Percentiles rank a stretch among this genome's conserved stretches.
Conservation (phyloP, 1,140 invertebrate species). For the Melipona quadrifasciata region DNA sequence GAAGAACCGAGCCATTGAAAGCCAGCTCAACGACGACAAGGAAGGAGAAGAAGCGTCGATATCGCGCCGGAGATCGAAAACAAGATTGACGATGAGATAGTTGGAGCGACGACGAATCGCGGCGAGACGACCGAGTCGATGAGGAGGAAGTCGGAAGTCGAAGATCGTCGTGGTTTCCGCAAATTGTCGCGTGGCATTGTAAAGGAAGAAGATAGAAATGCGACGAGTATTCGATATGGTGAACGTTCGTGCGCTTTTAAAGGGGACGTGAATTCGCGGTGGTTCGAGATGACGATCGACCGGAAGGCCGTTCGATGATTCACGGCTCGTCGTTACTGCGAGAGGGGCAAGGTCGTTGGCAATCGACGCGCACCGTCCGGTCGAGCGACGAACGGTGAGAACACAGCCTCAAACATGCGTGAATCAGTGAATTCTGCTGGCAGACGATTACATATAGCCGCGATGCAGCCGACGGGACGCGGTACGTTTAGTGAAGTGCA, state of each 20-base stretch:
- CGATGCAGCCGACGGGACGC: conserved; percentile 53
- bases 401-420: conserved; percentile 48
- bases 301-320: background rate
- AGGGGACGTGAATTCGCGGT: background rate
- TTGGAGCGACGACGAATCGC: background rate
- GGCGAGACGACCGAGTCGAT: background rate
- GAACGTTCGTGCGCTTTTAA: background rate
- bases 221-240: background rate
- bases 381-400: conserved; percentile 21
- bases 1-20: conserved; percentile 10
- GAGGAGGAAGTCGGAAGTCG: background rate
- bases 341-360: background rate
- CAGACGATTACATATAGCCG: conserved; percentile 49
- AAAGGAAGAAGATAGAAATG: background rate
- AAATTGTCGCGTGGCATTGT: background rate
- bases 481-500: conserved; percentile 59
- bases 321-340: background rate
- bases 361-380: background rate
- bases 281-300: background rate
- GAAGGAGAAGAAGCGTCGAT: conserved; percentile 5
- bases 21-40: background rate
- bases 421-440: conserved; percentile 29
- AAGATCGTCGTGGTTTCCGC: background rate
- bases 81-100: background rate
- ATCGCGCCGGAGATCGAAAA: background rate